Conservation (phyloP, 2,888 invertebrate species). For the Nymphalis c-album region DNA sequence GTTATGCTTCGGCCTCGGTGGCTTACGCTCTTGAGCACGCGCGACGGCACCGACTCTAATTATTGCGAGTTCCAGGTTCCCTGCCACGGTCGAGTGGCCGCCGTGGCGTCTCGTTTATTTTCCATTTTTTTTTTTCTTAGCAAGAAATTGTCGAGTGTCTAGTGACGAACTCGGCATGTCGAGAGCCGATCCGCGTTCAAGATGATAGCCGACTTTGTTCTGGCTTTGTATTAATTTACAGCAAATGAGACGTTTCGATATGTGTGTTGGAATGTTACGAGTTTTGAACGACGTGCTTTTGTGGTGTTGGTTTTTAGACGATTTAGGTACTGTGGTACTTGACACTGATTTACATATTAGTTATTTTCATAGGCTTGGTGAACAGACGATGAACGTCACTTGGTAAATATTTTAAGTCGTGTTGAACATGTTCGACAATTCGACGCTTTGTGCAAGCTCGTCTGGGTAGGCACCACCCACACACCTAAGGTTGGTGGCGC, state of each 20-base stretch:
- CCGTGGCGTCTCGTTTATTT: conserved; percentile 42
- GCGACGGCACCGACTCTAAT: conserved; percentile 50
- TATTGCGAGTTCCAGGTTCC: conserved; percentile 46
- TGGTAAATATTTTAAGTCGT: too few relatives aligned
- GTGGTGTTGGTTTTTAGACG: background rate
- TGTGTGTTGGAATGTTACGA: background rate
- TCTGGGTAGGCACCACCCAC: too few relatives aligned
- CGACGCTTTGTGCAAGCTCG: too few relatives aligned
- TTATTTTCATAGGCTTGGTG: too few relatives aligned
- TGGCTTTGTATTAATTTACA: conserved; percentile 11
- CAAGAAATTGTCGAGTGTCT: conserved; percentile 36
- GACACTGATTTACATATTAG: too few relatives aligned
- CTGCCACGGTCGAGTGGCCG: conserved; percentile 36
- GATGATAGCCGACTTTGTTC: conserved; percentile 15
- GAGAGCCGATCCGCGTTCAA: conserved; percentile 15
- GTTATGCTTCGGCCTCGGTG: conserved; percentile 39
- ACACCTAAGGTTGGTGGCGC: too few relatives aligned
- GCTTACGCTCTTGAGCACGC: conserved; percentile 54
- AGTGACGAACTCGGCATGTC: conserved; percentile 27
- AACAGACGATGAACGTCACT: too few relatives aligned
- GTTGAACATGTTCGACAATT: too few relatives aligned
- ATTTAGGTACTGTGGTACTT: too few relatives aligned
- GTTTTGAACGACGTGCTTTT: background rate
- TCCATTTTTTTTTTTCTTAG: conserved; percentile 32
- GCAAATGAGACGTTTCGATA: background rate